Conservation (phyloP, 1,140 invertebrate species). For the Proales similis region DNA sequence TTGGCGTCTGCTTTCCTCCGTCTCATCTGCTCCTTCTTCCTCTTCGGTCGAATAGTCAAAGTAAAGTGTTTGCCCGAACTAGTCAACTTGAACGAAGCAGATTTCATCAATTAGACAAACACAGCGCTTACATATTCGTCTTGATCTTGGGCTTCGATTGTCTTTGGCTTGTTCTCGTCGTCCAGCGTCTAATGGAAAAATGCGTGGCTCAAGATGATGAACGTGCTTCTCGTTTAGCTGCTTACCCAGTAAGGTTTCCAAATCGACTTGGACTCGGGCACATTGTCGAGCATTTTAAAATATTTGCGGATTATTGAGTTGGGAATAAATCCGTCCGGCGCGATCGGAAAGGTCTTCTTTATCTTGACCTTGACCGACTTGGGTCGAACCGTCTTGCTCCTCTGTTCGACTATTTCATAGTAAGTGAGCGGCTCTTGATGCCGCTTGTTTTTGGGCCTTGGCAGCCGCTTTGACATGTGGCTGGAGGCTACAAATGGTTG, state of each 20-base stretch:
- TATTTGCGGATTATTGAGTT: slow-evolving; percentile 26
- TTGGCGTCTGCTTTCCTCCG: not conserved
- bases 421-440: too few relatives aligned
- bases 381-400: slow-evolving; percentile 3
- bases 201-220: not conserved
- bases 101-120: too few relatives aligned
- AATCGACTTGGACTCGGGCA: slow-evolving; percentile 18
- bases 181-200: not conserved
- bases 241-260: slow-evolving; percentile 33
- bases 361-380: slow-evolving; percentile 25
- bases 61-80: not conserved
- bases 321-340: slow-evolving; percentile 30
- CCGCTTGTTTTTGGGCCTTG: too few relatives aligned
- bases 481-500: too few relatives aligned
- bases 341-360: slow-evolving; percentile 32
- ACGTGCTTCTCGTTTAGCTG: not conserved
- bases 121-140: too few relatives aligned
- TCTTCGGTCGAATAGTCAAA: slow-evolving; percentile 12
- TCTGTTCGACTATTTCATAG: slow-evolving; percentile 12
- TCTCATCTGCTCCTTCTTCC: not conserved
- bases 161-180: not conserved
- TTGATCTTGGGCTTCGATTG: too few relatives aligned
- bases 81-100: too few relatives aligned
- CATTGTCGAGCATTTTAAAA: slow-evolving; percentile 29
- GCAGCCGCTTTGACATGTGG: too few relatives aligned